Conservation (phyloP, 2,113 vertebrate species). For the Heterotis niloticus region DNA sequence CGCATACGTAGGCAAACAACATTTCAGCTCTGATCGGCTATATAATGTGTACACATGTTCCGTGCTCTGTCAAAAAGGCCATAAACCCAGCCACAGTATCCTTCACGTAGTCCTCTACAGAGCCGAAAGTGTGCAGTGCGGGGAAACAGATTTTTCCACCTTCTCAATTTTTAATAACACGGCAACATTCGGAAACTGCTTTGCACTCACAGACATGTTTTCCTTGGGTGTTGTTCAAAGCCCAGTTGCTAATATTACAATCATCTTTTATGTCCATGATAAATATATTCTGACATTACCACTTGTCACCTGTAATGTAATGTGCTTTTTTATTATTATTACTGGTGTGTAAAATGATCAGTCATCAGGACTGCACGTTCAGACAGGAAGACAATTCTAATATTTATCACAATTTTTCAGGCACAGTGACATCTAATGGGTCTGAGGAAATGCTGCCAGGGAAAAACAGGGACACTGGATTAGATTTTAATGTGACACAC, state of each 20-base stretch:
- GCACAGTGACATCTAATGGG: constrained; percentile 18
- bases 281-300: background rate
- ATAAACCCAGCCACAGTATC: background rate
- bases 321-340: background rate
- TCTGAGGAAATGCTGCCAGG: constrained; percentile 7
- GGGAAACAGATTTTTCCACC: background rate
- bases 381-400: background rate
- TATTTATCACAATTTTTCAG: constrained; percentile 18
- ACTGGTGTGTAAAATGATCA: constrained; percentile 1
- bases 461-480: background rate
- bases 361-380: background rate
- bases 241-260: background rate
- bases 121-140: background rate
- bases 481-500: background rate
- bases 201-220: background rate
- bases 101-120: background rate
- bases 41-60: too few species aligned
- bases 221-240: background rate
- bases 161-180: background rate
- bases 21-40: background rate
- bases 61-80: background rate
- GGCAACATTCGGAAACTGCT: background rate
- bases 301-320: background rate
- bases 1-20: background rate
- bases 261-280: constrained; percentile 1